Percentiles rank a stretch among this genome's conserved stretches.
Conservation (phyloP, 2,888 invertebrate genomes). For the Cistogaster globosa region DNA sequence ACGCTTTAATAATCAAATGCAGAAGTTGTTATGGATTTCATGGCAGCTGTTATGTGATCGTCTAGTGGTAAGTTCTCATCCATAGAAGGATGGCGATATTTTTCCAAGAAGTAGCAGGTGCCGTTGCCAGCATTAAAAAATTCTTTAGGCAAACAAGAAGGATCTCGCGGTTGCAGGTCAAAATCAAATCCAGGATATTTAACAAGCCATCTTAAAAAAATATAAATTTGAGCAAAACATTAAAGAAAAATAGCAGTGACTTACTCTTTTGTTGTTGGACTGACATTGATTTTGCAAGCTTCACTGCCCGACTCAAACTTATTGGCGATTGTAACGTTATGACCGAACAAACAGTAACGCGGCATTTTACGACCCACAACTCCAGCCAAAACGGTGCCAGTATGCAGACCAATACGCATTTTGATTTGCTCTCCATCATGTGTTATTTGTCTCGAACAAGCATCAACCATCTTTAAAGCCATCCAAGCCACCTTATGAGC, state of each 20-base stretch:
- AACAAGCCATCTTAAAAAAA: conserved; percentile 87
- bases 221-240: conserved; percentile 12
- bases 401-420: conserved; percentile 98
- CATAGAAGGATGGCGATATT: conserved; percentile 89
- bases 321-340: conserved; percentile 97
- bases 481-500: conserved; percentile 98
- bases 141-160: conserved; percentile 91
- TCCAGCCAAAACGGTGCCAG: conserved; percentile 96
- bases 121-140: conserved; percentile 91
- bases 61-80: conserved; percentile 84
- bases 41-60: conserved; percentile 81
- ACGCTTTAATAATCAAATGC: conserved; percentile 52
- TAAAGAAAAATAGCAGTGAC: conserved; percentile 76
- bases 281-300: conserved; percentile 94
- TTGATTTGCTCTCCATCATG: conserved; percentile 94
- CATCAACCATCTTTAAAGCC: conserved; percentile 96
- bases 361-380: conserved; percentile 93
- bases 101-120: conserved; percentile 93
- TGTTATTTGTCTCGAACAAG: conserved; percentile 92
- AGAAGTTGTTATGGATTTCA: conserved; percentile 79
- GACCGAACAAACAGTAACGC: conserved; percentile 96
- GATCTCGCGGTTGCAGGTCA: conserved; percentile 89
- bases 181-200: conserved; percentile 88
- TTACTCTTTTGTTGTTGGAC: conserved; percentile 96
- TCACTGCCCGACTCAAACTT: conserved; percentile 98